Evolutionary conservation across 2,113 vertebrate species (phyloP).

Genomic region (Epinephelus fuscoguttatus): DNA sequence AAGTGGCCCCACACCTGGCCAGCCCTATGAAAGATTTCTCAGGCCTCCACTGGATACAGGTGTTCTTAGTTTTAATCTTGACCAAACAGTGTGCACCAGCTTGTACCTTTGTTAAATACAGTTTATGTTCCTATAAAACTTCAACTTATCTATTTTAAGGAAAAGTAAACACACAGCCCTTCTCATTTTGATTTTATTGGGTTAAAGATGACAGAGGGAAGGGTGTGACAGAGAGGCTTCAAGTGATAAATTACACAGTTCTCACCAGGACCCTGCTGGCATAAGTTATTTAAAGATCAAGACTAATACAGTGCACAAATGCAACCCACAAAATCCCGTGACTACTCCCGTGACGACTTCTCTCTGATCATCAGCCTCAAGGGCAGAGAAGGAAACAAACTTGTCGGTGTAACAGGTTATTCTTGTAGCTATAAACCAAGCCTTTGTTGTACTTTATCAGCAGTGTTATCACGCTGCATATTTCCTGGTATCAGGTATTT

Average conservation of each 20-base stretch:
- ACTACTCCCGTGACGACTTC: no score
- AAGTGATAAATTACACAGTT: not conserved
- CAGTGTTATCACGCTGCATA: slow-evolving; percentile 27
- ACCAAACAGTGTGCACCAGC: no score
- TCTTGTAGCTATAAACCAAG: not conserved
- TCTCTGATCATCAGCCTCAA: not conserved
- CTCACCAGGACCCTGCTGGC: not conserved
- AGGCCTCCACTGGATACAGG: no score
- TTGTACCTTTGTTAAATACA: no score
- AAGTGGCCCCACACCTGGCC: no score
- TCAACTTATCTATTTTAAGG: not conserved
- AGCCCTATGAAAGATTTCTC: no score
- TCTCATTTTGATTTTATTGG: not conserved
- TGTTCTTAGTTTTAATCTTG: no score
- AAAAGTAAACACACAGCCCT: slow-evolving; percentile 2
- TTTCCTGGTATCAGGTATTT: slow-evolving; percentile 44
- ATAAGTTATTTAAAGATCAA: not conserved
- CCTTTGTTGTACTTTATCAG: slow-evolving; percentile 55
- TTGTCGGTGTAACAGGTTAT: slow-evolving; percentile 23
- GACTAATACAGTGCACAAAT: not conserved
- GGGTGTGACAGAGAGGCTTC: not conserved
- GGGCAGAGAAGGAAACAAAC: slow-evolving; percentile 22
- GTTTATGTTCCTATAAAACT: not conserved
- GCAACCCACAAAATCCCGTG: not conserved
- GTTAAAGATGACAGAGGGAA: not conserved